Conservation (phyloP, 2,888 invertebrate genomes). For the Cosmia trapezina region DNA sequence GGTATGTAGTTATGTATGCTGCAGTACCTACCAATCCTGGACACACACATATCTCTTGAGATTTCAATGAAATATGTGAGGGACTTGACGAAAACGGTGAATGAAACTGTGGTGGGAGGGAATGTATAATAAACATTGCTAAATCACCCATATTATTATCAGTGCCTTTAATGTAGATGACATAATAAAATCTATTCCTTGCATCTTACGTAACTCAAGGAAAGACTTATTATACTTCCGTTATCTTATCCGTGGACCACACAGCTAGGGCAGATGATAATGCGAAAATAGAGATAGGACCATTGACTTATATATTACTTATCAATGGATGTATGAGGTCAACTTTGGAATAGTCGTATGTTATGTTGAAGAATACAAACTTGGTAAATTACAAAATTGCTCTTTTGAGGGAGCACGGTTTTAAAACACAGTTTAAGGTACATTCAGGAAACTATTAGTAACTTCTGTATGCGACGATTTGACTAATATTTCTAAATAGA, state of each 20-base stretch:
- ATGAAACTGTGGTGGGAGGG: not conserved
- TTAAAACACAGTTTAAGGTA: too few relatives aligned
- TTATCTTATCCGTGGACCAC: constrained; percentile 54
- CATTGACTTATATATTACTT: too few relatives aligned
- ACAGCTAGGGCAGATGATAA: constrained; percentile 25
- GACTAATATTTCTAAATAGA: too few relatives aligned
- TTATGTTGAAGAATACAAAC: not conserved
- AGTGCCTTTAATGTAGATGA: constrained; percentile 20
- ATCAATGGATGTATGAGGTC: not conserved
- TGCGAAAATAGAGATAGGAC: constrained; percentile 17
- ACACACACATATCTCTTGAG: not conserved
- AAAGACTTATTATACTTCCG: constrained; percentile 28
- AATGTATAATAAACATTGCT: not conserved
- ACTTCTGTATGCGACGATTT: too few relatives aligned
- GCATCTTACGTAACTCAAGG: constrained; percentile 42
- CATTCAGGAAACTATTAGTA: too few relatives aligned
- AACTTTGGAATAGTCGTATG: not conserved
- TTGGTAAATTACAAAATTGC: too few relatives aligned
- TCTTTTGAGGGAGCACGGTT: too few relatives aligned
- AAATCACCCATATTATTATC: constrained; percentile 3
- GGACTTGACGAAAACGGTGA: not conserved
- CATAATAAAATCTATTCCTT: constrained; percentile 34
- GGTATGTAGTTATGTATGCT: too few relatives aligned
- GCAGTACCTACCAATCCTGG: too few relatives aligned
- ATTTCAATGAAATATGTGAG: not conserved